Evolutionary conservation across 1,140 invertebrate genomes (phyloP).

Genomic region (Listronotus oregonensis): DNA sequence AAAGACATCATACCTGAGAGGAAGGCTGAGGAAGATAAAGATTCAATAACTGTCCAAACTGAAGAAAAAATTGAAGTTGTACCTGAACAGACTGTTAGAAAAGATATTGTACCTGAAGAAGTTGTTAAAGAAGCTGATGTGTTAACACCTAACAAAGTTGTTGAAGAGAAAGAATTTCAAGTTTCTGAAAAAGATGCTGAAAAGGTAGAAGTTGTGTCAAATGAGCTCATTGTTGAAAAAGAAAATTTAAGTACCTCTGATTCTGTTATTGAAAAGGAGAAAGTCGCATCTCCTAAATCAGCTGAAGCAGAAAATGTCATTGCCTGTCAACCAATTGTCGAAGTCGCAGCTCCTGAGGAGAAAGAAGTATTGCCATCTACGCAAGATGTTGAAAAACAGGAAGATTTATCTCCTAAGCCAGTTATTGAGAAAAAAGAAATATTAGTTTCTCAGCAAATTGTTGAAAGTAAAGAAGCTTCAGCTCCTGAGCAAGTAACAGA

Average conservation of each 20-base stretch:
- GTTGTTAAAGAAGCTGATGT: neutral
- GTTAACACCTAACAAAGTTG: neutral
- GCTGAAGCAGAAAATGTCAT: too few species aligned
- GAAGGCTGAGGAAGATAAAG: neutral
- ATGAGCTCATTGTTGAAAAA: too few species aligned
- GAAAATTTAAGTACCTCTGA: too few species aligned
- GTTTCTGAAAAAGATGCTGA: neutral
- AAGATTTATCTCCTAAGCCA: neutral
- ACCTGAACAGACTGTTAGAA: neutral
- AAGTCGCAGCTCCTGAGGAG: too few species aligned
- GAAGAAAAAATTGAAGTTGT: conserved; percentile 2
- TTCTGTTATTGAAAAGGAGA: too few species aligned
- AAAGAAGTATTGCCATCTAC: too few species aligned
- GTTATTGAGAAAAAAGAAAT: neutral
- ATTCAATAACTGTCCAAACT: neutral
- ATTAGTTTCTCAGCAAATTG: neutral
- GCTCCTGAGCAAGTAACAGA: neutral
- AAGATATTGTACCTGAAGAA: neutral
- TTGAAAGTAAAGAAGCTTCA: neutral
- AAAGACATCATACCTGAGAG: neutral
- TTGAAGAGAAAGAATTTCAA: neutral
- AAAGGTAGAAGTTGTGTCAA: too few species aligned
- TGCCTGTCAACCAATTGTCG: too few species aligned
- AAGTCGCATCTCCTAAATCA: too few species aligned
- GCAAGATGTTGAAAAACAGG: too few species aligned